A percentile compares a stretch with the other conserved stretches of the same genome.
phyloP scores from a whole-genome alignment of 53 echinoderm and acorn worm species.

The Holothuria scabra region DNA sequence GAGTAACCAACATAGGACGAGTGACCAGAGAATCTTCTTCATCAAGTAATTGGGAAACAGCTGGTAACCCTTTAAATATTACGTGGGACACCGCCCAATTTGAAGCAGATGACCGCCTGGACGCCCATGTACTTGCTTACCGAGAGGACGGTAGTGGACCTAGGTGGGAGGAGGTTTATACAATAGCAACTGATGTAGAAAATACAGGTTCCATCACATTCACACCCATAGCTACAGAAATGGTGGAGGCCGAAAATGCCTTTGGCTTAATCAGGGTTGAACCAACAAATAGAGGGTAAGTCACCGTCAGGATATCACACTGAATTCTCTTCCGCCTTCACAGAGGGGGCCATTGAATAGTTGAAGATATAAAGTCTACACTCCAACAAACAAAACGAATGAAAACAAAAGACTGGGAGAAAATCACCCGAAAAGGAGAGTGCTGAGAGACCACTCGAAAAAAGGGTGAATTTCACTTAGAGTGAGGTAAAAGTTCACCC shows the following conservation, averaged over 20 bases:
- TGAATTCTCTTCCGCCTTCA: no score
- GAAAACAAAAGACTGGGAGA: no score
- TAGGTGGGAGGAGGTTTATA: constrained; percentile 25
- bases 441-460: no score
- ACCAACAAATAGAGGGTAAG: constrained; percentile 8
- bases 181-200: constrained; percentile 35
- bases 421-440: no score
- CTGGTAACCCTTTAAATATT: constrained; percentile 54
- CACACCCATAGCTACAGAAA: constrained; percentile 41
- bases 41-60: constrained; percentile 49
- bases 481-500: no score
- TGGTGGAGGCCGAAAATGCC: constrained; percentile 62
- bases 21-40: constrained; percentile 34
- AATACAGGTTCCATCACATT: constrained; percentile 63
- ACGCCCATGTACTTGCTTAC: constrained; percentile 61
- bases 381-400: no score
- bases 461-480: no score
- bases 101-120: constrained; percentile 25
- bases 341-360: no score
- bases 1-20: constrained; percentile 12
- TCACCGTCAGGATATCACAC: no score
- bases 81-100: constrained; percentile 54
- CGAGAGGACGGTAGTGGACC: constrained; percentile 62
- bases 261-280: constrained; percentile 74
- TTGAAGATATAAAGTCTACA: no score